phyloP scores from a whole-genome alignment of 2,113 vertebrate genomes.

The Cavia porcellus region DNA sequence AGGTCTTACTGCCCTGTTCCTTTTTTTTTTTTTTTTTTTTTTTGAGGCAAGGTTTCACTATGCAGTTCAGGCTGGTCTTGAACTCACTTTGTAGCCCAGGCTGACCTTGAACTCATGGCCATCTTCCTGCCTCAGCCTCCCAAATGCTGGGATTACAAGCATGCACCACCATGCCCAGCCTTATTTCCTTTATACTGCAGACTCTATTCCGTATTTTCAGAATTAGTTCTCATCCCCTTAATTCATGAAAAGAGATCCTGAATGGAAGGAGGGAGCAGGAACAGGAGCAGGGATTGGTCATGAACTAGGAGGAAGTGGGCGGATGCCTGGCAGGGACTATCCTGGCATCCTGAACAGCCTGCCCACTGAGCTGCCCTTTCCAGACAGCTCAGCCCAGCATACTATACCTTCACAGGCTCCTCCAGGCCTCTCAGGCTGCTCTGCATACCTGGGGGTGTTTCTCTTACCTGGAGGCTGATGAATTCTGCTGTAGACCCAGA shows the following conservation, averaged over 20 bases:
- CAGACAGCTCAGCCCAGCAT: neutral
- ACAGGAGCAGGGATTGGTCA: neutral
- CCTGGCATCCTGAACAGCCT: neutral
- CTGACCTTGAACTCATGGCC: neutral
- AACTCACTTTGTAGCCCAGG: neutral
- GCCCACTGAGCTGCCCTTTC: neutral
- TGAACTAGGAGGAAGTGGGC: neutral
- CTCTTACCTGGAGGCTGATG: neutral
- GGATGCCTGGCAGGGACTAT: neutral
- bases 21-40: neutral
- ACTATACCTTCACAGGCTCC: neutral
- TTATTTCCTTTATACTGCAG: neutral
- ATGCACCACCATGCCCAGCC: neutral
- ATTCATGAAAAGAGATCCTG: neutral
- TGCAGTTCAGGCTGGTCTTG: neutral
- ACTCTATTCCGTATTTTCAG: neutral
- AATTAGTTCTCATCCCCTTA: neutral
- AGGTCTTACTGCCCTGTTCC: neutral
- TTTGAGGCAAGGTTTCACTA: neutral
- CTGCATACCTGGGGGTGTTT: slow-evolving; percentile 48
- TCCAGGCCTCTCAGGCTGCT: neutral
- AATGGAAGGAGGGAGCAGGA: neutral
- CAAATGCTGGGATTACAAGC: neutral
- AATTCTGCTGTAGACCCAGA: slow-evolving; percentile 1
- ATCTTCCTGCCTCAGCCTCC: neutral